Evolutionary conservation across 2,888 invertebrate species (phyloP), one percentile per base, ranked within the genome.

Genomic region (Limnephilus rhombicus): DNA sequence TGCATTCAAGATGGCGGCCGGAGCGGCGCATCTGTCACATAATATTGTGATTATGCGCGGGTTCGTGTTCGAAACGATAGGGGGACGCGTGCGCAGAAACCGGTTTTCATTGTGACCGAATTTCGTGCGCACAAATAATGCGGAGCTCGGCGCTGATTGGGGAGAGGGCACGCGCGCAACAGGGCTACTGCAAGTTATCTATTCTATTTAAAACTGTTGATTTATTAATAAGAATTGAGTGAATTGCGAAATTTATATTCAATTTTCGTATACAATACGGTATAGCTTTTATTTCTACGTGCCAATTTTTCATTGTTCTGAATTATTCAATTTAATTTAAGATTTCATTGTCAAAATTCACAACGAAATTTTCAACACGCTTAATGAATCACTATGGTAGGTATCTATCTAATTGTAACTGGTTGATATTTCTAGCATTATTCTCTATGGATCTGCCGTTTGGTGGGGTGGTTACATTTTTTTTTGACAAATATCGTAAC

Each of bases 31-130:
- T 91, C 91, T 91, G 91, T 88, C 91, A 82, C 88, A 34, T 68
- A n/a, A 68, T 68, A 68, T 68, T 68, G 68, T 68, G 68, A 68
- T 68, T 68, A 68, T 34, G 85, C 41, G 41, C 88, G 81, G 91
- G 88, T 68, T 24, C n/a, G 68, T n/a, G 53, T 45, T 91, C 82
- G 49, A 82, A 41, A 80, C n/a, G 45, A 49, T 41, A 80, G 34
- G 90, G 90, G 85, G 68, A 85, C 90, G 90, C 90, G 90, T 90
- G 90, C 90, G 90, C 90, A 85, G 85, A 68, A 90, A 90, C 90
- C 90, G 29, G 90, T 90, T 68, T 34, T n/a, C 88, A 80, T 89
- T 85, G 85, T 82, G 90, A 49, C 49, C n/a, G 45, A 83, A 34
- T 85, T 90, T 49, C 53, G 85, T 85, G 90, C 90, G 90, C 90